Conservation (phyloP, 1,140 invertebrate genomes). For the Drosophila albomicans region DNA sequence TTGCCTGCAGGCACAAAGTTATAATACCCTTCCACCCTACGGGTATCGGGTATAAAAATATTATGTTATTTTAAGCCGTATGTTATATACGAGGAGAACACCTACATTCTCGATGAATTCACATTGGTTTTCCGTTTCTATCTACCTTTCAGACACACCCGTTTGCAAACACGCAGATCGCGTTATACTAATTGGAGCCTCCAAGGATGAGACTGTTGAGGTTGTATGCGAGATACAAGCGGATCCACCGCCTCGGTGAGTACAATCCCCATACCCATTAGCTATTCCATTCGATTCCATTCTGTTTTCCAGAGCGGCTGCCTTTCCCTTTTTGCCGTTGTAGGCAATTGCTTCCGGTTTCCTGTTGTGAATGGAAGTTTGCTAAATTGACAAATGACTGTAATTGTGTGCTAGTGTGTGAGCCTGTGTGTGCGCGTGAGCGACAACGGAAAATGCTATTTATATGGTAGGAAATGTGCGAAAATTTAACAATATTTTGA, state of each 20-base stretch:
- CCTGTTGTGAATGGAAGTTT: constrained; percentile 77
- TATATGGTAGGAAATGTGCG: constrained; percentile 74
- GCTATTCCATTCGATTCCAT: no score
- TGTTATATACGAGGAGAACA: no score
- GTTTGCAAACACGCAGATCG: constrained; percentile 90
- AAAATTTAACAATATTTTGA: constrained; percentile 72
- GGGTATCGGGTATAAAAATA: no score
- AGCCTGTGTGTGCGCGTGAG: constrained; percentile 25
- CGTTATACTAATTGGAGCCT: constrained; percentile 93
- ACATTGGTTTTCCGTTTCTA: constrained; percentile 7
- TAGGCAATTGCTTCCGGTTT: constrained; percentile 80
- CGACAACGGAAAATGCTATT: constrained; percentile 67
- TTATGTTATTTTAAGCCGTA: no score
- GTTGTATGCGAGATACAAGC: constrained; percentile 94
- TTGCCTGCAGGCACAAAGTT: no score
- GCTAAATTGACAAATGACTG: constrained; percentile 80
- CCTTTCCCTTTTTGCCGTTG: constrained; percentile 45
- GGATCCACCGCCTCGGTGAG: constrained; percentile 90
- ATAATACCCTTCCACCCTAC: no score
- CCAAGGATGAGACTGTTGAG: constrained; percentile 92
- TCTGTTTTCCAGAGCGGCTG: background rate
- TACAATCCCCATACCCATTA: constrained; percentile 34
- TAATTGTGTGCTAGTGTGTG: constrained; percentile 47
- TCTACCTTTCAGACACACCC: constrained; percentile 89
- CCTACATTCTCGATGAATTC: no score